Base-by-base conservation (phyloP, 2,797 vertebrate genomes). In the Melopsittacus undulatus region DNA sequence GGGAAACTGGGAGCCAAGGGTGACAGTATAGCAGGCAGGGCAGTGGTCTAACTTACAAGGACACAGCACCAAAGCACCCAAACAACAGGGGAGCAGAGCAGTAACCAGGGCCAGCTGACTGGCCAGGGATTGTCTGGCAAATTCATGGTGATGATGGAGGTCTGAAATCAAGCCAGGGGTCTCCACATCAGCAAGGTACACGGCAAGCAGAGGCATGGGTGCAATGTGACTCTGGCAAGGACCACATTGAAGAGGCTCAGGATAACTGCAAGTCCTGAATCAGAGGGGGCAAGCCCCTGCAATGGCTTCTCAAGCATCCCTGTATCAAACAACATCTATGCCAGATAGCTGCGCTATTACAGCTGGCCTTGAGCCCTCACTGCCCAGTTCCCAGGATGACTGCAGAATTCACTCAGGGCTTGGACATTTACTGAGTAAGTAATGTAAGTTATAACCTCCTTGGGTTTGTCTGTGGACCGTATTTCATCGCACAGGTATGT, bases 151-250 rank as follows among this genome's bases (percentile, higher is more conserved):
- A 46, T 32, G 38, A n/a, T 3, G 1, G 2, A 52, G 18, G 7
- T 34, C 61, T 77, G 56, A 70, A 85, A 32, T 32, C n/a, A 51
- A 43, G 29, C 13, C 30, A 27, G 27, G 5, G 5, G 18, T 14
- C 67, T 91, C 34, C 49, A 16, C 21, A n/a, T 40, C 24, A 75
- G 15, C 6, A 42, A 43, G 19, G 23, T 16, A 23, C 14, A 3
- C 6, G 11, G 40, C 19, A 79, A 82, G 29, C 15, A 77, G 13
- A 70, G 48, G 16, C 32, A n/a, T 6, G 12, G 29, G 48, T 43
- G n/a, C 23, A 40, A 5, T 0, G 0, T 11, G 59, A 19, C 20
- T 68, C 24, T 38, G 38, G 20, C 30, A 67, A 13, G 11, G 30
- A 45, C 19, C 19, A 16, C 1, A 3, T 13, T 6, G 5, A 38